phyloP scores from a whole-genome alignment of 2,113 vertebrate genomes.

The Philantomba maxwellii region DNA sequence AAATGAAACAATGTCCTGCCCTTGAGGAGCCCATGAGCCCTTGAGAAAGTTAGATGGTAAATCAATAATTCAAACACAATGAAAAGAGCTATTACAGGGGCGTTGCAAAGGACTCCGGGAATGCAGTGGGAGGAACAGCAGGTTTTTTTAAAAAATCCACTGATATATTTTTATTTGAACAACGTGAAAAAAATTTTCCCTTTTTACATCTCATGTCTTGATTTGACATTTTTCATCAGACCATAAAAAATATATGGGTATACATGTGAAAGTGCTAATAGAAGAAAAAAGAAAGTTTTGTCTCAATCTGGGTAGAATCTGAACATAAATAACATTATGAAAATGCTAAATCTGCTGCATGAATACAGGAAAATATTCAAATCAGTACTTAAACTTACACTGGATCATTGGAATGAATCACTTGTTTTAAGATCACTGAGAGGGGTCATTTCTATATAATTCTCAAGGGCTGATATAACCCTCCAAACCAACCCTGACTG shows the following conservation, averaged over 20 bases:
- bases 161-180: background rate
- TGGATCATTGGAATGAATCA: background rate
- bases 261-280: background rate
- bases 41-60: background rate
- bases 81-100: background rate
- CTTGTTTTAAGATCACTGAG: background rate
- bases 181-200: background rate
- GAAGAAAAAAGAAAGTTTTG: background rate
- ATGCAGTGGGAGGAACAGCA: background rate
- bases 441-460: background rate
- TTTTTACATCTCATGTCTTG: background rate
- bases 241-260: background rate
- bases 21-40: conserved; percentile 11
- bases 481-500: background rate
- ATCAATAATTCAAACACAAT: conserved; percentile 1
- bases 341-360: background rate
- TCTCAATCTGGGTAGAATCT: background rate
- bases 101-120: background rate
- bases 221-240: background rate
- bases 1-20: background rate
- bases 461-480: background rate
- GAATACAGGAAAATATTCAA: background rate
- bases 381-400: background rate
- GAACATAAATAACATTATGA: background rate
- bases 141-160: background rate